Base-by-base conservation (phyloP, 2,797 vertebrate genomes). In the Lutjanus argentimaculatus region DNA sequence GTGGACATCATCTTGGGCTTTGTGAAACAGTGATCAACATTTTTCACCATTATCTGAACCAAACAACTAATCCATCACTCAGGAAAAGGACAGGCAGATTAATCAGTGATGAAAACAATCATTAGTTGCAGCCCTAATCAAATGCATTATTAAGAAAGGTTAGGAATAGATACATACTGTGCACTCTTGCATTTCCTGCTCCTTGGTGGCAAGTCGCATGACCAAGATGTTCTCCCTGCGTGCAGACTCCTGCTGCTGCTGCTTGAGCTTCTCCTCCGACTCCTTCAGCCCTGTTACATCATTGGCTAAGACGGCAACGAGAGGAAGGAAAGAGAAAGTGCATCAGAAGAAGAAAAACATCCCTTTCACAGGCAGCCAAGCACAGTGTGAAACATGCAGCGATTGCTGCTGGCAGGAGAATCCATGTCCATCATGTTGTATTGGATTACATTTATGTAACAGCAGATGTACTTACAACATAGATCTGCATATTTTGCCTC, bases 121-220 rank as follows among this genome's bases (percentile, higher is more conserved):
- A 4, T 30, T 30, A 30, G 25, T 30, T 30, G 25, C 25, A 30
- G 25, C 25, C 25, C 25, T 30, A 30, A 30, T 30, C 25, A 30
- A 30, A 30, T 30, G 25, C 2, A 30, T 30, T 8, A 8, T 16
- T 10, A 15, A 30, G 7, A 36, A 17, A 16, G 13, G 6, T n/a
- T 14, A 48, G 0, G 25, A 72, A 61, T 0, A 53, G 74, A 89
- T 85, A 97, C 98, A 95, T 95, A 99, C 99, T 91, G 99, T 99
- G 96, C 98, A 99, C 94, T 99, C 98, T 87, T 99, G 99, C 99
- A 99, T 99, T 91, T 99, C 99, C 92, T 99, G 99, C 70, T 99
- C 99, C 95, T 99, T 99, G 82, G 99, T 99, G 91, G 98, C 99
- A 85, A 99, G 96, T 77, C 99, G 95, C 98, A 99, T 99, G 83